Conservation (phyloP, 2,888 invertebrate species). For the Gastrophysa polygoni region DNA sequence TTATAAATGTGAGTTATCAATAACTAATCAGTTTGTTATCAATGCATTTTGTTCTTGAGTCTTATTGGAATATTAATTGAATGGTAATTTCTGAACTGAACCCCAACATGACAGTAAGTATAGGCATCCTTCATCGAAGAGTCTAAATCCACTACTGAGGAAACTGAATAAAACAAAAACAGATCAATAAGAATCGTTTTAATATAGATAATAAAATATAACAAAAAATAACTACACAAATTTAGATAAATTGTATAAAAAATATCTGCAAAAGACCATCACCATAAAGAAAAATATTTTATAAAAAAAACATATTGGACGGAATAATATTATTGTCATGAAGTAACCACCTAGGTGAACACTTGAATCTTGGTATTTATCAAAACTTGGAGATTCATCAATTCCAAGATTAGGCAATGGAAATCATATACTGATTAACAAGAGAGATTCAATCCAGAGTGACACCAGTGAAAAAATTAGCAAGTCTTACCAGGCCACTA, state of each 20-base stretch:
- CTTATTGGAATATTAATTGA: no score
- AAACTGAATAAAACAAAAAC: neutral
- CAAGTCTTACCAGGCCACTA: slow-evolving; percentile 78
- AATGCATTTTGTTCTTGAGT: no score
- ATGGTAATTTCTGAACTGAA: no score
- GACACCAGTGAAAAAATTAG: slow-evolving; percentile 57
- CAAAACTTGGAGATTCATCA: no score
- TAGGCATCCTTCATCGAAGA: no score
- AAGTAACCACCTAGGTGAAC: no score
- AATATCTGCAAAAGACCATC: neutral
- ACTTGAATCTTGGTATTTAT: no score
- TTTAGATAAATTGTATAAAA: neutral
- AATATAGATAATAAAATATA: slow-evolving; percentile 30
- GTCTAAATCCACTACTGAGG: neutral
- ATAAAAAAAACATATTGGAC: slow-evolving; percentile 28
- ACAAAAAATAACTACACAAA: slow-evolving; percentile 1
- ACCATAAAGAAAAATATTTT: slow-evolving; percentile 26
- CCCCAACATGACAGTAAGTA: no score
- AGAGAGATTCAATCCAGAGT: slow-evolving; percentile 46
- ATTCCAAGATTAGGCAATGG: no score
- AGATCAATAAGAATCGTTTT: neutral
- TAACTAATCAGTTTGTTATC: no score
- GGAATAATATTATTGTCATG: slow-evolving; percentile 19
- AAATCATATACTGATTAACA: slow-evolving; percentile 13
- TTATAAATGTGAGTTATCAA: no score